Base-by-base conservation (phyloP, 2,888 invertebrate genomes). In the Lingula anatina region DNA sequence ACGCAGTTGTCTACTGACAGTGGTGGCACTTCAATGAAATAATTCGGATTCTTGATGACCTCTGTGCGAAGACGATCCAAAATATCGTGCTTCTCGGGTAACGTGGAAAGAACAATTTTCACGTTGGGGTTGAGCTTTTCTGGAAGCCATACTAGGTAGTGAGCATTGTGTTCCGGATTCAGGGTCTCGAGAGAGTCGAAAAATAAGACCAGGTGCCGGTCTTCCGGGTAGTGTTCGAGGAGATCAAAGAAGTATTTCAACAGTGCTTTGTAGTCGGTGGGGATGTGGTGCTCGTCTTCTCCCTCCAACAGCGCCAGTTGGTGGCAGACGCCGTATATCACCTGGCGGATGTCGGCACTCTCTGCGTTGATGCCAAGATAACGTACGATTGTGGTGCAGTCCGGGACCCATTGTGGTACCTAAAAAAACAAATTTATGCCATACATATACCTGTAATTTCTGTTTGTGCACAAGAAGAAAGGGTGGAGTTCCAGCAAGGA, bases 91-190 rank as follows among this genome's bases (percentile, higher is more conserved):
- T 47, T 43, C 7, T 44, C 44, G 15, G 56, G 47, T 9, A 46
- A 41, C 5, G 56, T 57, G 35, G 59, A 53, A n/a, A 62, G 24
- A 23, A 65, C 46, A n/a, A 66, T 43, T 50, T 58, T 62, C 3
- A 61, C 58, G 48, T 65, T 65, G 7, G 40, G 44, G 12, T 50
- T 52, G 18, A 63, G 35, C 55, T 47, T 40, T 46, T 49, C 28
- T n/a, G 75, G 71, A 12, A 75, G 46, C 76, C 76, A 76, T 20
- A 55, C 42, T 59, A 66, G 44, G 21, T 50, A 47, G 46, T 64
- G 58, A n/a, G 66, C 64, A 46, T 59, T 59, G 46, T 63, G 55
- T n/a, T 66, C 66, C 0, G 63, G 62, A 7, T 47, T 49, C 1
- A 38, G 44, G 12, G 20, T 2, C 21, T 23, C 3, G 3, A 39